Percentiles rank a stretch among this genome's conserved stretches.
Evolutionary conservation across 2,797 vertebrate species (phyloP).

Genomic region (Australoheros facetus): DNA sequence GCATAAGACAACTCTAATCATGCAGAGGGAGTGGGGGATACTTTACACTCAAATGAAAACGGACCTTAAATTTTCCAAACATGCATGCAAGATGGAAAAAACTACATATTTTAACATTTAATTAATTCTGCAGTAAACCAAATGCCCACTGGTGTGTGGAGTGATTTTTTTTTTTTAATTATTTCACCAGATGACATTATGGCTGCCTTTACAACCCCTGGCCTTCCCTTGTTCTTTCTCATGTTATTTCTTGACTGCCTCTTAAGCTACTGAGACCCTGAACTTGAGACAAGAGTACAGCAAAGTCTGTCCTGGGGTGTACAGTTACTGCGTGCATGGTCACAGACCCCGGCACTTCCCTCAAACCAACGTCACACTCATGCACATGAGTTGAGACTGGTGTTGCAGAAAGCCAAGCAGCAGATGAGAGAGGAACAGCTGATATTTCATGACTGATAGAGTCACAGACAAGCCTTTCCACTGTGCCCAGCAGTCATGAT

Average conservation of each 20-base stretch:
- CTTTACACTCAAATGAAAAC: background rate
- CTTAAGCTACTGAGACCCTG: conserved; percentile 37
- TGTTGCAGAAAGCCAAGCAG: conserved; percentile 44
- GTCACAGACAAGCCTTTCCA: conserved; percentile 53
- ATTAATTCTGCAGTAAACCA: background rate
- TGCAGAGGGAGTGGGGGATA: background rate
- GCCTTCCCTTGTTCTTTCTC: conserved; percentile 23
- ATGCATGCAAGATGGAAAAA: background rate
- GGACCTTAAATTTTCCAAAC: background rate
- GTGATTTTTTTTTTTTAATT: background rate
- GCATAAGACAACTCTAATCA: conserved; percentile 17
- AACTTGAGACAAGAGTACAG: conserved; percentile 70
- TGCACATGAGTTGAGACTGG: conserved; percentile 42
- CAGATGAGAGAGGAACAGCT: conserved; percentile 61
- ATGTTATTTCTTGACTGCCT: conserved; percentile 23
- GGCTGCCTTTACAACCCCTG: background rate
- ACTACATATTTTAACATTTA: background rate
- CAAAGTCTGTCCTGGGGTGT: conserved; percentile 60
- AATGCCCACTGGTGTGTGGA: background rate
- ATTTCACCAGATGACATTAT: background rate
- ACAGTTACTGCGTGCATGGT: conserved; percentile 65
- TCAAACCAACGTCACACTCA: conserved; percentile 35
- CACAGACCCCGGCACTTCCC: conserved; percentile 21
- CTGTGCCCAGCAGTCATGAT: conserved; percentile 38
- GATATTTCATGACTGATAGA: conserved; percentile 56